A percentile compares a stretch with the other conserved stretches of the same genome.
Evolutionary conservation across 2,113 vertebrate species (phyloP).

Genomic region (Psilopogon haemacephalus): DNA sequence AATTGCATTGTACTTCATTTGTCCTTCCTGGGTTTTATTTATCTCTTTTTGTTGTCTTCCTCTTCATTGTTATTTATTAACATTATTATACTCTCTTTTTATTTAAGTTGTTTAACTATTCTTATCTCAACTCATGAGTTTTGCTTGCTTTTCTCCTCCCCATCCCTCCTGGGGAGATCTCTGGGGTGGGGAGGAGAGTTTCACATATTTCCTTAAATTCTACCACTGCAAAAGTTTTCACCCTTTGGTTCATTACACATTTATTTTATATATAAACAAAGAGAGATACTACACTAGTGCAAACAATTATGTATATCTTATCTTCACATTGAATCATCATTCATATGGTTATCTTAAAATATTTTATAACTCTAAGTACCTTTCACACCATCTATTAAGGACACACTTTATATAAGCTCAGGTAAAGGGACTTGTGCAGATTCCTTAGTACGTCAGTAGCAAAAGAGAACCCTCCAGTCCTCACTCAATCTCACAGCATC

Average conservation of each 20-base stretch:
- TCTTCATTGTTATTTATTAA: too few relatives aligned
- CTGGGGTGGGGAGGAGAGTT: not conserved
- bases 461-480: not conserved
- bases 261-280: too few relatives aligned
- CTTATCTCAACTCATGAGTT: not conserved
- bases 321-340: not conserved
- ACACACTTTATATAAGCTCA: not conserved
- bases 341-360: not conserved
- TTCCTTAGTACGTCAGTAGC: not conserved
- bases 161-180: not conserved
- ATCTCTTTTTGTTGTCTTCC: not conserved
- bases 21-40: not conserved
- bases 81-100: not conserved
- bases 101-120: not conserved
- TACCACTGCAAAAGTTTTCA: not conserved
- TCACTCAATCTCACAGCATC: not conserved
- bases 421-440: not conserved
- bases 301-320: not conserved
- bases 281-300: not conserved
- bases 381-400: not conserved
- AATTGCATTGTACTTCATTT: not conserved
- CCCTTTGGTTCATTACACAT: not conserved
- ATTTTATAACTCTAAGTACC: not conserved
- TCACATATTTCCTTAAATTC: conserved; percentile 1
- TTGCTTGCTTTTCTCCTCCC: not conserved